phyloP scores from a whole-genome alignment of 1,140 invertebrate species.

The Chymomyza costata region DNA sequence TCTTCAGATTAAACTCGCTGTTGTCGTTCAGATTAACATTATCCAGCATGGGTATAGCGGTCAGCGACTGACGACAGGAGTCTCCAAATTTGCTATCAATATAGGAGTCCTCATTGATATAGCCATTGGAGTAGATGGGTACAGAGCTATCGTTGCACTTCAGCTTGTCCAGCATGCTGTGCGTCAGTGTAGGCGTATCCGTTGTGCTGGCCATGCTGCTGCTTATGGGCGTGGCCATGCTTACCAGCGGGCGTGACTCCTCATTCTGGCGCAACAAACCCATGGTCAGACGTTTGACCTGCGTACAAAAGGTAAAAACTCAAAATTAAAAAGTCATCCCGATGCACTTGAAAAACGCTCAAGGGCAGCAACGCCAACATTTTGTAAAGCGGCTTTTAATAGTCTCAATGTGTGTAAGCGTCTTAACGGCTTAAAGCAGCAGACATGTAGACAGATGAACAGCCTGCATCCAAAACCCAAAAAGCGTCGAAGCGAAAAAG shows the following conservation, averaged over 20 bases:
- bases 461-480: too few relatives aligned
- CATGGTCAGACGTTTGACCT: conserved; percentile 72
- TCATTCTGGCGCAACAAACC: conserved; percentile 74
- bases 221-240: conserved; percentile 44
- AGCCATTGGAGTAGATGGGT: conserved; percentile 77
- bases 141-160: conserved; percentile 63
- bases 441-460: too few relatives aligned
- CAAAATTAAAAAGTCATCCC: conserved; percentile 27
- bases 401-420: too few relatives aligned
- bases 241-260: conserved; percentile 79
- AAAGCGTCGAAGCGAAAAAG: conserved; percentile 54
- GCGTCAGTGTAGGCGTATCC: neutral
- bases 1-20: conserved; percentile 70
- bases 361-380: too few relatives aligned
- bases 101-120: conserved; percentile 84
- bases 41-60: conserved; percentile 65
- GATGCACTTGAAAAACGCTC: neutral
- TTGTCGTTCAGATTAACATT: conserved; percentile 67
- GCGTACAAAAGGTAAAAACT: conserved; percentile 19
- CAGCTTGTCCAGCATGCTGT: conserved; percentile 3
- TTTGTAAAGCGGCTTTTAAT: too few relatives aligned
- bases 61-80: conserved; percentile 67
- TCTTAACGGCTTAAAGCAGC: too few relatives aligned
- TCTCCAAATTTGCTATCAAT: conserved; percentile 73
- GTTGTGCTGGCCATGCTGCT: conserved; percentile 7